phyloP scores from a whole-genome alignment of 2,888 invertebrate species.

The Priocnemis perturbator region DNA sequence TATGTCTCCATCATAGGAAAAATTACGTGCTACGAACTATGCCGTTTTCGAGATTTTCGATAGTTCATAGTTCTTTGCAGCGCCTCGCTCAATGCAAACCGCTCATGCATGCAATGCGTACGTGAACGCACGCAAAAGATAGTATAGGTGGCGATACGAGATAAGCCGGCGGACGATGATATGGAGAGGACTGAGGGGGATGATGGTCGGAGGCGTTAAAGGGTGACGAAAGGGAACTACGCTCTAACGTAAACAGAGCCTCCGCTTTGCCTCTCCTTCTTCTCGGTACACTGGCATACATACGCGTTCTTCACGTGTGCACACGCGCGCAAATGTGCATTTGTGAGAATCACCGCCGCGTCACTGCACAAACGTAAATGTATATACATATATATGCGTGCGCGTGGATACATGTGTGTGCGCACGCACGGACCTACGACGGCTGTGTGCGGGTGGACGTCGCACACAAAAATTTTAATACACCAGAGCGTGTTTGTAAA shows the following conservation, averaged over 20 bases:
- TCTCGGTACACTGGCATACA: background rate
- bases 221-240: constrained; percentile 35
- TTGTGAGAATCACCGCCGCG: background rate
- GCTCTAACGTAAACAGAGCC: constrained; percentile 12
- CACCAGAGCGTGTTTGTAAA: no score
- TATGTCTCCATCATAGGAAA: no score
- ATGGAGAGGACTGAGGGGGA: constrained; percentile 27
- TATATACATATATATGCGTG: background rate
- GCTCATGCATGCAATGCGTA: no score
- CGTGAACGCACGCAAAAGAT: no score
- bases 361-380: background rate
- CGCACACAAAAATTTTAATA: no score
- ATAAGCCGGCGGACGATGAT: constrained; percentile 35
- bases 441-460: no score
- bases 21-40: no score
- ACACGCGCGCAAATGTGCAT: background rate
- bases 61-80: no score
- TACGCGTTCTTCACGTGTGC: background rate
- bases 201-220: constrained; percentile 15
- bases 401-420: background rate
- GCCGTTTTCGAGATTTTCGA: no score
- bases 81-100: no score
- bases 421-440: no score
- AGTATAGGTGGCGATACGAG: constrained; percentile 32
- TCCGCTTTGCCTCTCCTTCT: no score